A percentile compares a stretch with the other conserved stretches of the same genome.
phyloP scores from a whole-genome alignment of 2,888 invertebrate species.

The Lapara coniferarum region DNA sequence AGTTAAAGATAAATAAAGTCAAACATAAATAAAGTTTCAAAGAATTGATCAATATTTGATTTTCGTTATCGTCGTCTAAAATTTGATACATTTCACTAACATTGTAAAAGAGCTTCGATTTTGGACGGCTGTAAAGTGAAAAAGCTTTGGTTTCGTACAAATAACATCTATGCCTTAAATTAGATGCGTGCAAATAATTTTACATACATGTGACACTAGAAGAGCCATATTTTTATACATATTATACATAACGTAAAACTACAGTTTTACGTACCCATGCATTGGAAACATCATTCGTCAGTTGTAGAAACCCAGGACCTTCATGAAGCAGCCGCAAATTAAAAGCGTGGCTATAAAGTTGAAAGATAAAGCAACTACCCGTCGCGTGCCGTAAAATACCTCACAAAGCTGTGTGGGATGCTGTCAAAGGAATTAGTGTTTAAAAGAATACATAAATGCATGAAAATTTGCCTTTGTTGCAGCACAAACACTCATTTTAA shows the following conservation, averaged over 20 bases:
- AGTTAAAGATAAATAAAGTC: no score
- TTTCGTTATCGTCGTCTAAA: constrained; percentile 19
- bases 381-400: constrained; percentile 1
- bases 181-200: constrained; percentile 30
- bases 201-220: constrained; percentile 31
- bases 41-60: neutral
- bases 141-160: constrained; percentile 49
- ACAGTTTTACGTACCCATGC: constrained; percentile 16
- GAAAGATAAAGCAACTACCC: neutral
- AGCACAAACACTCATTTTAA: constrained; percentile 28
- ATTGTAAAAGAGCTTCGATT: constrained; percentile 34
- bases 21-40: no score
- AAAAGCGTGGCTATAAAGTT: neutral
- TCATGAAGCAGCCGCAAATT: no score
- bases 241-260: no score
- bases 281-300: constrained; percentile 14
- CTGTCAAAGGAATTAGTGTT: constrained; percentile 23
- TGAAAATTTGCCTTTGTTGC: constrained; percentile 30
- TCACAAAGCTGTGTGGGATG: constrained; percentile 9
- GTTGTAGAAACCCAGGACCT: neutral
- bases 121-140: constrained; percentile 62
- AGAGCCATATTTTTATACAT: constrained; percentile 10
- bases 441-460: constrained; percentile 25
- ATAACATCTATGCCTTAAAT: constrained; percentile 23
- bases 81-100: constrained; percentile 30